Base-by-base conservation (phyloP, 2,888 invertebrate genomes). In the Ophion obscuratus region DNA sequence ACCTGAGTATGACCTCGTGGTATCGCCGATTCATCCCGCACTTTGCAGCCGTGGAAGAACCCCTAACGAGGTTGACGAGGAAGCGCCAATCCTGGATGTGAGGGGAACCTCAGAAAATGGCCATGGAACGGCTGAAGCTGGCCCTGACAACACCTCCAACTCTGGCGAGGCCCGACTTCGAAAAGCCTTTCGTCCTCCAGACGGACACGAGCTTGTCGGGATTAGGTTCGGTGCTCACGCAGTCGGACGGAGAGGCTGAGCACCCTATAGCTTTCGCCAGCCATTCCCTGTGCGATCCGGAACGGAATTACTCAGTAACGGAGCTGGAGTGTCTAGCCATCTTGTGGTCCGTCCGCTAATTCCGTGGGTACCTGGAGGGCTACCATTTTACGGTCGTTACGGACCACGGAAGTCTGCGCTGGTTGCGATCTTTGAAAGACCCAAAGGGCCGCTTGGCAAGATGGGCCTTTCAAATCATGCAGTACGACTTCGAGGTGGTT, bases 311-410 rank as follows among this genome's bases (percentile, higher is more conserved):
- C 36, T 66, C 82, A 0, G 67, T 70, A 0, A 88, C 89, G 0
- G 88, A 89, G 17, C 81, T 81, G 0, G 89, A 89, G n/a, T 88
- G 87, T 27, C 59, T 88, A 1, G 87, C 86, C 0, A 85, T 88
- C 0, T n/a, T 88, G 0, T 89, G 87, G 87, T 80, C 87, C 0
- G 71, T 86, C 0, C 27, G 44, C 0, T 85, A 87, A 4, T 80
- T 83, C 44, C 78, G 85, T 0, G 57, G 73, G 0, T 89, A 88
- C 44, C 74, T 88, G 0, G 80, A 88, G 53, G 84, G 84, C 0
- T 83, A 81, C 2, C 24, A n/a, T 0, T 89, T 90, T 27, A 88
- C 87, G 0, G 89, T 90, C 0, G 71, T 88, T 1, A 91, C 90
- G 0, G 90, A 91, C n/a, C 87, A 89, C n/a, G 82, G 61, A 4